A percentile compares a stretch with the other conserved stretches of the same genome.
Evolutionary conservation across 2,797 vertebrate species (phyloP).

Genomic region (Sylvia borin): DNA sequence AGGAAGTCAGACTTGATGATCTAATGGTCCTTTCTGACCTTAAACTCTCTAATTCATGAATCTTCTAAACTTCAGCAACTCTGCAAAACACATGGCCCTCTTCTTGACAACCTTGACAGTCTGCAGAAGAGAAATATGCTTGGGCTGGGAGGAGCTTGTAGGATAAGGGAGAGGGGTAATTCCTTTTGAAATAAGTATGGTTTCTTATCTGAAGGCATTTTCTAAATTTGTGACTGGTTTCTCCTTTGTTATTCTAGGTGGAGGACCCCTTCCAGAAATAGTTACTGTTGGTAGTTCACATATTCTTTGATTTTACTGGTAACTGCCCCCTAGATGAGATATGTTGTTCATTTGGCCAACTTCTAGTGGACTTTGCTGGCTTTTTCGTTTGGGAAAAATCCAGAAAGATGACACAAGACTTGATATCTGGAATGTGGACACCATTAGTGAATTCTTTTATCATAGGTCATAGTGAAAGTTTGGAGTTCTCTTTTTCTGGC

Average conservation of each 20-base stretch:
- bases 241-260: neutral
- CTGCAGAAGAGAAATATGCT: neutral
- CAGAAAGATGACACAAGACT: neutral
- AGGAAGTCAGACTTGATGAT: conserved; percentile 6
- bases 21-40: conserved; percentile 1
- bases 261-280: neutral
- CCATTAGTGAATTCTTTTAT: neutral
- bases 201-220: neutral
- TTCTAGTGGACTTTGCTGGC: neutral
- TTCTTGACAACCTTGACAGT: conserved; percentile 25
- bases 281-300: neutral
- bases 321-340: neutral
- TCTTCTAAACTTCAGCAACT: neutral
- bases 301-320: neutral
- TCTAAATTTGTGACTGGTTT: neutral
- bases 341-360: neutral
- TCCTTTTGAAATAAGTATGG: neutral
- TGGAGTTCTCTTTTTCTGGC: neutral
- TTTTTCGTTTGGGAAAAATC: neutral
- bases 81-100: conserved; percentile 16
- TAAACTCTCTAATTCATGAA: neutral
- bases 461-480: neutral
- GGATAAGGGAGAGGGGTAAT: neutral
- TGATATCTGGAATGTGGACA: neutral
- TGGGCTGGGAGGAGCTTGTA: neutral